Percentiles rank a stretch among this genome's conserved stretches.
Evolutionary conservation across 2,888 invertebrate genomes (phyloP).

Genomic region (Eugnorisma glareosa): DNA sequence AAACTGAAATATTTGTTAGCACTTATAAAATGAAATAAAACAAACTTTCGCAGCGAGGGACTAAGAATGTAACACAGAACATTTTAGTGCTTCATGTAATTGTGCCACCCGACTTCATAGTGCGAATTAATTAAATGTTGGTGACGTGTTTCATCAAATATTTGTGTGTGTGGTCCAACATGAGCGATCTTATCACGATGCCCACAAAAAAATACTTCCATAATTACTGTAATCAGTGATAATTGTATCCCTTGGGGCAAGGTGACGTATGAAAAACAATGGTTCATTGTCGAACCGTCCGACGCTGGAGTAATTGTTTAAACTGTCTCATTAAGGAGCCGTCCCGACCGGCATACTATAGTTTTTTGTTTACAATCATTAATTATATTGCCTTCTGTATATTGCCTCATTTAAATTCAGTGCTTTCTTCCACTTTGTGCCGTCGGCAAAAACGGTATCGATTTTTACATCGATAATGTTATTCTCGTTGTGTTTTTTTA

Average conservation of each 20-base stretch:
- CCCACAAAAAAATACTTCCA: constrained; percentile 70
- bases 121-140: constrained; percentile 61
- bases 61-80: constrained; percentile 50
- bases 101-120: constrained; percentile 53
- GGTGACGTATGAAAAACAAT: constrained; percentile 82
- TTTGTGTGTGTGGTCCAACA: constrained; percentile 59
- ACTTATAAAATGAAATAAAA: constrained; percentile 38
- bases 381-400: constrained; percentile 59
- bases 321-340: constrained; percentile 78
- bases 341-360: constrained; percentile 58
- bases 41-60: constrained; percentile 39
- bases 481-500: constrained; percentile 52
- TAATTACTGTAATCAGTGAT: constrained; percentile 82
- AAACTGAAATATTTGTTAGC: constrained; percentile 47
- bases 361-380: constrained; percentile 72
- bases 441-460: constrained; percentile 53
- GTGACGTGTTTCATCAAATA: constrained; percentile 58
- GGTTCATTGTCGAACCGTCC: constrained; percentile 76
- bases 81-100: constrained; percentile 52
- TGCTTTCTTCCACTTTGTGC: constrained; percentile 54
- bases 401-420: constrained; percentile 60
- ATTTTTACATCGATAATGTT: constrained; percentile 59
- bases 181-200: constrained; percentile 57
- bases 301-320: constrained; percentile 79
- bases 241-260: constrained; percentile 77